Base-by-base conservation (phyloP, 2,888 invertebrate species). In the Cylloceria caligata region DNA sequence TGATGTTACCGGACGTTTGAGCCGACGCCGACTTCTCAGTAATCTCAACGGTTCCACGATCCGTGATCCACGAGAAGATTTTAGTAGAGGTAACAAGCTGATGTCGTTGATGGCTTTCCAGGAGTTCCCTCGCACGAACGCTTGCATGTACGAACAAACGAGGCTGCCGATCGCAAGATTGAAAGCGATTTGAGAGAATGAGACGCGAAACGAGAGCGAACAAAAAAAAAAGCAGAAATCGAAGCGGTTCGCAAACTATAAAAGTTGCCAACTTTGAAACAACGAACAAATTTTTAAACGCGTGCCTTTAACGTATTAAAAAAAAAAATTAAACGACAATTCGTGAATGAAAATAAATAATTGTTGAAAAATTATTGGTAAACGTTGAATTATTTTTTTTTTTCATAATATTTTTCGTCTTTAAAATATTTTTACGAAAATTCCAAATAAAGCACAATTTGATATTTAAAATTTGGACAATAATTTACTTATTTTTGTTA, bases 51-150 rank as follows among this genome's bases (percentile, higher is more conserved):
- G 60, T 68, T 64, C 68, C 36, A 9, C 2, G 60, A 76, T 68
- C 49, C 62, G 68, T 2, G 60, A 76, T 68, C 49, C 62, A 60
- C 76, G 72, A 36, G 78, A 72, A 57, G 78, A 80, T 64, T 30
- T 34, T 67, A 74, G 79, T 62, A 52, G 79, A 80, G 79, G 68
- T 80, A 80, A 80, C 74, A 68, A 74, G 79, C 79, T 69, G 60
- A 60, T 60, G 57, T 30, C 16, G 34, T 55, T 64, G 68, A 57
- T 68, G 73, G 62, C 52, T 80, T 80, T 74, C 73, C 79, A 68
- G 68, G 73, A 80, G 67, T 80, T 74, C 30, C 60, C 34, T 39
- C 19, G 55, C 60, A 11, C 24, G 36, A 16, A 11, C 34, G 24
- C 34, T 55, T 30, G 19, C 30, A 55, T 60, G 49, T 16, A 16